Base-by-base conservation (phyloP, 2,797 vertebrate genomes). In the Pristis pectinata region DNA sequence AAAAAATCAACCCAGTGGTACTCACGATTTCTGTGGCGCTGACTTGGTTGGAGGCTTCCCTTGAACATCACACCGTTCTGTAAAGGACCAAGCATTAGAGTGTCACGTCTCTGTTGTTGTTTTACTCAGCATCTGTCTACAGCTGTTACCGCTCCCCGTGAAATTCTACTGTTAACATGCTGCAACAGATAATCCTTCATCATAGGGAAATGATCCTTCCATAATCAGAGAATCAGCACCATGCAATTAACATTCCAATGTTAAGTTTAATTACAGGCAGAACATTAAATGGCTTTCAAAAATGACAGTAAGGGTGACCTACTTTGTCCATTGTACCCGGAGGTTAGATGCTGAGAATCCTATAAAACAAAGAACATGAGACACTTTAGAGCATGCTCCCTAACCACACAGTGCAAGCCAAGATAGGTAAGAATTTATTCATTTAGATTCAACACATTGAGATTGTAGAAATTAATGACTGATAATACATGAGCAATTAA, bases 271-370 rank as follows among this genome's bases (percentile, higher is more conserved):
- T 95, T 94, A 92, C 0, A 30, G 94, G 95, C 95, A 95, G 59
- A 95, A 94, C 85, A 30, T 87, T 83, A 49, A 56, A 61, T 83
- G 74, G 95, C 91, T 96, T 95, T 95, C 95, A 94, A 95, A 96
- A 92, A 83, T 95, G 95, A 95, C 95, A 96, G 96, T 95, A 95
- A 94, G 94, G 91, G 56, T 96, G 82, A 98, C 98, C 97, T 98
- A 99, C 99, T 99, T 98, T 99, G 98, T 96, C 97, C 97, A 97
- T 96, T 98, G 97, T 98, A 99, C 98, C 98, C 98, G 95, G 98
- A 98, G 96, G 98, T 98, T 97, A 98, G 97, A 97, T 98, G 98
- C 96, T 98, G 98, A 6, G 98, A 97, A 95, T 99, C 99, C 98
- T 99, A 95, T 85, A 96, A 72, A 91, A 97, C 95, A 94, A 96